phyloP scores from a whole-genome alignment of 2,113 vertebrate species.

The Phylloscopus trochiloides region DNA sequence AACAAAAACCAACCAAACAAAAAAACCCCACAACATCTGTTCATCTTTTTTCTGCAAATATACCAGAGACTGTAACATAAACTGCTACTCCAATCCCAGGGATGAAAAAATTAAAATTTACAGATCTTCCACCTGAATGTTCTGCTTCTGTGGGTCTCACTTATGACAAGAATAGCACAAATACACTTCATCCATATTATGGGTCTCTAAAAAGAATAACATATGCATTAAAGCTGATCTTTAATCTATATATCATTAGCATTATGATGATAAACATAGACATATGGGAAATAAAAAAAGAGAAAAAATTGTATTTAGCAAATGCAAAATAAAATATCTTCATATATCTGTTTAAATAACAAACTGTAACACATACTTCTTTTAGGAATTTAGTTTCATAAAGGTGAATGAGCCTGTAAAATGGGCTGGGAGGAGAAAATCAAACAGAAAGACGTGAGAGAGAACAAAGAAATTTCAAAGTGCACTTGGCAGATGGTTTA shows the following conservation, averaged over 20 bases:
- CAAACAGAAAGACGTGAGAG: background rate
- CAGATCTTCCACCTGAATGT: background rate
- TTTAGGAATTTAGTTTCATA: background rate
- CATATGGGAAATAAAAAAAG: background rate
- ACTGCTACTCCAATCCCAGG: background rate
- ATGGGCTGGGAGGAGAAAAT: background rate
- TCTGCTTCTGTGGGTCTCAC: background rate
- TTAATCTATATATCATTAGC: background rate
- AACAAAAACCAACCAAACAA: background rate
- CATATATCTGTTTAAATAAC: background rate
- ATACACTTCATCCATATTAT: background rate
- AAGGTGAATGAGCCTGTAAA: background rate
- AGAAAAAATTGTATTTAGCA: background rate
- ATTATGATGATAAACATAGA: background rate
- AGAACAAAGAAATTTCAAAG: background rate
- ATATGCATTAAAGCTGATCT: background rate
- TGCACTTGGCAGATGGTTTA: background rate
- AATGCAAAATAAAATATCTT: background rate
- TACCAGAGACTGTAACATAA: background rate
- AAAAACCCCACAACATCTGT: background rate
- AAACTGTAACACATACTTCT: background rate
- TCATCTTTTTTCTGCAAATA: conserved; percentile 14
- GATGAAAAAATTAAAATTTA: conserved; percentile 14
- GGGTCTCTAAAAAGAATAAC: background rate
- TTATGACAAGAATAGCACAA: background rate